Conservation (phyloP, 1,140 invertebrate species). For the Leptonema lineaticorne region DNA sequence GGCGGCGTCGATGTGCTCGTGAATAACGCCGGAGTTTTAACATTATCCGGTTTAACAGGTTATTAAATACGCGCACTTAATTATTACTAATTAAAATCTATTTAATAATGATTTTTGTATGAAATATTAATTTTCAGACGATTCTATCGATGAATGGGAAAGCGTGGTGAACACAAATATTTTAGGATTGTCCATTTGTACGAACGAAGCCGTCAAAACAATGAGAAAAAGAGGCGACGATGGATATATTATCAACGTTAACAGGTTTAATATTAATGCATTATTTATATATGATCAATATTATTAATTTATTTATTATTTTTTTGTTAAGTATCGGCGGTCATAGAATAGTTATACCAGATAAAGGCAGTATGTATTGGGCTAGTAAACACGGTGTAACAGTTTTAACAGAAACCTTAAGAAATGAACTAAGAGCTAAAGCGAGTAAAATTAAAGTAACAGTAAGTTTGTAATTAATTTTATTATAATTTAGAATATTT, state of each 20-base stretch:
- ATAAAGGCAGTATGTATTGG: neutral
- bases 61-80: too few species aligned
- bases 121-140: slow-evolving; percentile 22
- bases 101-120: too few species aligned
- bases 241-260: slow-evolving; percentile 74
- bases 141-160: slow-evolving; percentile 30
- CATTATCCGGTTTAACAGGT: too few species aligned
- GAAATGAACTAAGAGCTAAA: neutral
- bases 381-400: neutral
- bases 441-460: neutral
- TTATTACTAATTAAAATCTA: too few species aligned
- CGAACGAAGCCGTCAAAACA: slow-evolving; percentile 64
- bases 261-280: slow-evolving; percentile 65
- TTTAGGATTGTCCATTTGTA: slow-evolving; percentile 64
- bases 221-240: slow-evolving; percentile 65
- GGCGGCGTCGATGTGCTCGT: slow-evolving; percentile 70
- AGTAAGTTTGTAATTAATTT: neutral
- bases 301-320: too few species aligned
- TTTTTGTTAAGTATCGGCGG: neutral
- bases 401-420: neutral
- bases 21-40: slow-evolving; percentile 69
- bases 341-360: neutral
- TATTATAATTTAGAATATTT: too few species aligned
- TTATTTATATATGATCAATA: neutral
- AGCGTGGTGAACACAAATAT: slow-evolving; percentile 67